phyloP scores from a whole-genome alignment of 2,888 invertebrate species.

The Metallyticus violacea region DNA sequence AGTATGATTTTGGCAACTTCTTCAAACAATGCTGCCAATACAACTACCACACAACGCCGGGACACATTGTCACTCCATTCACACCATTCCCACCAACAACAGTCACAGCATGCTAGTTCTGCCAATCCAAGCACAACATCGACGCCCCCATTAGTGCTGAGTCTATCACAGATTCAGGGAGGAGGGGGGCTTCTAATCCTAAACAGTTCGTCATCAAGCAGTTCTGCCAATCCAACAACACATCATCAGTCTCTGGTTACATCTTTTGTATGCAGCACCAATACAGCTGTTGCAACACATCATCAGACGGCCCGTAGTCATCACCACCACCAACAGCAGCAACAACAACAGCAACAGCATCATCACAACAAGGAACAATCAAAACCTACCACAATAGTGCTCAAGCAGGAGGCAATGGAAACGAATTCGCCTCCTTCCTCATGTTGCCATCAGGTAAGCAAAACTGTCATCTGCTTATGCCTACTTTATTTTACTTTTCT shows the following conservation, averaged over 20 bases:
- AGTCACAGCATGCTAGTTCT: constrained; percentile 34
- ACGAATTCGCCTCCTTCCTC: constrained; percentile 49
- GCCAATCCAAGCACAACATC: constrained; percentile 28
- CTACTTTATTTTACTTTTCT: too few species aligned
- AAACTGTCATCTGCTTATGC: neutral
- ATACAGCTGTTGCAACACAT: constrained; percentile 43
- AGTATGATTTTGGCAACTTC: constrained; percentile 55
- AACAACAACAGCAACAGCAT: constrained; percentile 39
- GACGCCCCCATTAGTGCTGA: constrained; percentile 68
- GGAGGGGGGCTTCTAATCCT: constrained; percentile 78
- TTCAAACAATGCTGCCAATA: constrained; percentile 41
- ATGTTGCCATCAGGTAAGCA: constrained; percentile 45
- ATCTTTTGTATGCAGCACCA: constrained; percentile 57
- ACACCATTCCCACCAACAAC: constrained; percentile 47
- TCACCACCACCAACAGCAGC: constrained; percentile 44
- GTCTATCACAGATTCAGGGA: constrained; percentile 81
- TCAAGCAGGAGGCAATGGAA: constrained; percentile 65
- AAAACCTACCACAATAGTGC: constrained; percentile 28
- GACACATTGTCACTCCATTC: constrained; percentile 40
- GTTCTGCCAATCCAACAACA: constrained; percentile 10
- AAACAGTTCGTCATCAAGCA: constrained; percentile 53
- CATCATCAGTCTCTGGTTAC: constrained; percentile 58
- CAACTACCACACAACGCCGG: constrained; percentile 44
- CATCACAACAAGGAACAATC: constrained; percentile 44
- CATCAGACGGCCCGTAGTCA: constrained; percentile 47